These are phyloP conservation scores for Lacanobia oleracea DNA, from an alignment of 2,888 invertebrate species.

Conservation along the genomic window DNA sequence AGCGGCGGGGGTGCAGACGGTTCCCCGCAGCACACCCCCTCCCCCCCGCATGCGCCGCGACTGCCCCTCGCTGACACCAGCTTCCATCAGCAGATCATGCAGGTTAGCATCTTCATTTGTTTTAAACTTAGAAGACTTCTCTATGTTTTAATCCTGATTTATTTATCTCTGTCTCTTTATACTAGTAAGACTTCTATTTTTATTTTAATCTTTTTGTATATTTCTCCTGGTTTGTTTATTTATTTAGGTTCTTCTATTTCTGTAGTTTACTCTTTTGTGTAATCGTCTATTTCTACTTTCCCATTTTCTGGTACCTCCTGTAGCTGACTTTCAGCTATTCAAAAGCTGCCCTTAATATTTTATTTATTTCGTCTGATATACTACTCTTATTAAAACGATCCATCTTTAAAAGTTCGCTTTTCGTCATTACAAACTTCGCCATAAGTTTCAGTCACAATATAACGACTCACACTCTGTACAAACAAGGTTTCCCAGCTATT, in stretches of 20 bases:
- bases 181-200: conserved; percentile 5
- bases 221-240: conserved; percentile 1
- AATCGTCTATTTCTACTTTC: neutral
- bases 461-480: conserved; percentile 12
- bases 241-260: conserved; percentile 25
- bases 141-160: conserved; percentile 9
- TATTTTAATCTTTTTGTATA: conserved; percentile 8
- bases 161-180: conserved; percentile 22
- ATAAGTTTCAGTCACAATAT: conserved; percentile 31
- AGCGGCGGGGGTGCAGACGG: conserved; percentile 81
- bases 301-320: neutral
- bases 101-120: conserved; percentile 82
- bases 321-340: neutral
- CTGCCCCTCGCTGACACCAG: conserved; percentile 90
- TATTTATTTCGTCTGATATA: conserved; percentile 2
- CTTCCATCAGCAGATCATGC: conserved; percentile 93
- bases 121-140: neutral
- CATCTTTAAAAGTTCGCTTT: neutral
- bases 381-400: neutral
- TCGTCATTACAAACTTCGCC: neutral
- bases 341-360: neutral
- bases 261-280: neutral
- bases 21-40: conserved; percentile 88
- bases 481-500: conserved; percentile 31
- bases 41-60: conserved; percentile 88